These are phyloP conservation scores for Drosophila bipectinata DNA, from an alignment of 1,140 invertebrate species.

Conservation along the genomic window DNA sequence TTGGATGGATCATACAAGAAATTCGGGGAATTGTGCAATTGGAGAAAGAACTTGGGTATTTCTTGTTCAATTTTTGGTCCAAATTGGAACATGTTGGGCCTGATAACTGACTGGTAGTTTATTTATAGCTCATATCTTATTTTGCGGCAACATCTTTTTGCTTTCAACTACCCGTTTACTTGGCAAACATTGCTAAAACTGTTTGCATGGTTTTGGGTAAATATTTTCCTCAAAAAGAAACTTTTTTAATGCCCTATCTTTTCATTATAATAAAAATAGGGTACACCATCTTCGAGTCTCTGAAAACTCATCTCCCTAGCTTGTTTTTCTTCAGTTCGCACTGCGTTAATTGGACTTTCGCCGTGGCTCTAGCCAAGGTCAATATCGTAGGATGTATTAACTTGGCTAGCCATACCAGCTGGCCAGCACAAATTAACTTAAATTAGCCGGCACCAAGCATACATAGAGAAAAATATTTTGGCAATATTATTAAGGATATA, in stretches of 20 bases:
- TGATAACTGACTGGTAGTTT: conserved; percentile 32
- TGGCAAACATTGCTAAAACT: conserved; percentile 28
- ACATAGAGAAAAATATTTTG: conserved; percentile 10
- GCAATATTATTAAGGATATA: neutral
- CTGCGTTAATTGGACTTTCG: conserved; percentile 47
- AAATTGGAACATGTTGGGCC: neutral
- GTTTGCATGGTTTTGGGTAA: conserved; percentile 28
- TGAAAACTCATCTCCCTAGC: neutral
- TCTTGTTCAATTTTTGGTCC: neutral
- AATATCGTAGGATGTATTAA: conserved; percentile 31
- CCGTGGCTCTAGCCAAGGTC: conserved; percentile 51
- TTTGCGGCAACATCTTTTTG: conserved; percentile 38
- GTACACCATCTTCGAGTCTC: conserved; percentile 6
- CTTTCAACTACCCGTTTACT: conserved; percentile 26
- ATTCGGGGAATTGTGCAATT: neutral
- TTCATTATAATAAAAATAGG: neutral
- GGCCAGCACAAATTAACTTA: conserved; percentile 18
- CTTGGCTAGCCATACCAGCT: conserved; percentile 35
- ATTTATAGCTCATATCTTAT: conserved; percentile 42
- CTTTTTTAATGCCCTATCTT: conserved; percentile 14
- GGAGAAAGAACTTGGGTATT: conserved; percentile 1
- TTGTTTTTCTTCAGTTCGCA: conserved; percentile 34
- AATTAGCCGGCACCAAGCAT: neutral
- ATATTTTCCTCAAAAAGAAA: neutral
- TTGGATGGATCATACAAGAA: neutral